Evolutionary conservation across 2,797 vertebrate species (phyloP), one percentile per base, ranked within the genome.

Genomic region (Typhlichthys subterraneus): DNA sequence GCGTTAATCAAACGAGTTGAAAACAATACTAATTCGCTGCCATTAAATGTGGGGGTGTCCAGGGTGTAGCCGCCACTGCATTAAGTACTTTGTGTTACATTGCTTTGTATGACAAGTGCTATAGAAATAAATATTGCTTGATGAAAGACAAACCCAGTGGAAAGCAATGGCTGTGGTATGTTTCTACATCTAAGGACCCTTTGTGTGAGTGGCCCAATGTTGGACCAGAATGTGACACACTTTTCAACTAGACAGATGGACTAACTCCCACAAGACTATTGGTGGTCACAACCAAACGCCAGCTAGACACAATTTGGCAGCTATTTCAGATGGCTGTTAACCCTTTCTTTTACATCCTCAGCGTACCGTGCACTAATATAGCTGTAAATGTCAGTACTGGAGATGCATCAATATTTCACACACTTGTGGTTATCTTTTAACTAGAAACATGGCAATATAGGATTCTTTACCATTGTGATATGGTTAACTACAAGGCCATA

Each of bases 241-340:
- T 19, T 42, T 33, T 51, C 31, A 61, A 42, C 17, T 17, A 52
- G 23, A 50, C 58, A 50, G 58, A 59, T 59, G 58, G 58, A 49
- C 58, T 12, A 12, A 19, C 58, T 23, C 13, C 58, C 29, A 59
- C 23, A 17, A 50, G 46, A 49, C 45, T n/a, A 48, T 29, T 14
- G 13, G 45, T 31, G 23, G 47, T 14, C 8, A n/a, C 38, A 33
- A 52, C 52, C 33, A 51, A 42, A 52, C 33, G 49, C 51, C 50
- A 53, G 45, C 17, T 19, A 55, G 13, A 45, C 15, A 46, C 33
- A 11, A 8, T 42, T 12, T 29, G 15, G 15, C 31, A 17, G 23
- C 17, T 46, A 33, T 14, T 12, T 14, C 53, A 17, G 0, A 15
- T n/a, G 7, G 12, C 19, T 13, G 2, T 53, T 38, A 53, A 33